Evolutionary conservation across 2,113 vertebrate genomes (phyloP).

Genomic region (Gavia stellata): DNA sequence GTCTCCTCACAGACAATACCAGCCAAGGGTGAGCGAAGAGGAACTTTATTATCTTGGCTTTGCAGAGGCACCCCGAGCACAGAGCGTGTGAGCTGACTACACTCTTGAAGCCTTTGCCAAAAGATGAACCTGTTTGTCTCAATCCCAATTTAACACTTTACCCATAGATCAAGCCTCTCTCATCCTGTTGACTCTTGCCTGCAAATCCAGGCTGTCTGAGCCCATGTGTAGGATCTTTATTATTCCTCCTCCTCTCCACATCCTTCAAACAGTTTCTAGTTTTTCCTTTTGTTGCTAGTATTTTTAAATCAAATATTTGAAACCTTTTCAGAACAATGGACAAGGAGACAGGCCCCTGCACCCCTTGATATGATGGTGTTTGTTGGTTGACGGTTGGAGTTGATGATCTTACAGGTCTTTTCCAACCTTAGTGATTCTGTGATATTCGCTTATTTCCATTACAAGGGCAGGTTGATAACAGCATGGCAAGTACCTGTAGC

Average conservation of each 20-base stretch:
- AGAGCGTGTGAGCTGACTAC: background rate
- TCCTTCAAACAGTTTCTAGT: no score
- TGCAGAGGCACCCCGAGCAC: background rate
- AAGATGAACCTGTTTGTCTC: background rate
- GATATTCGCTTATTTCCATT: background rate
- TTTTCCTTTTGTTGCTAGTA: background rate
- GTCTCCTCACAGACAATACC: background rate
- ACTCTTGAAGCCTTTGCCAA: background rate
- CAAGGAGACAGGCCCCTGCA: accelerated
- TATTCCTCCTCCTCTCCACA: background rate
- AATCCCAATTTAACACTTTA: background rate
- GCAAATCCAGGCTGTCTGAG: background rate
- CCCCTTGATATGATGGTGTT: no score
- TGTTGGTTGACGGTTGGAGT: no score
- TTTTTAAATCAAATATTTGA: background rate
- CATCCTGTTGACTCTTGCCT: background rate
- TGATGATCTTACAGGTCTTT: no score
- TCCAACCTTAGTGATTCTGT: no score
- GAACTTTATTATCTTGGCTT: background rate
- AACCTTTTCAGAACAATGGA: background rate
- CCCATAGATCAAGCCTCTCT: background rate
- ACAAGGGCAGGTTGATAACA: accelerated
- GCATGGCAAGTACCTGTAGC: background rate
- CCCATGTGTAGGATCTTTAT: accelerated
- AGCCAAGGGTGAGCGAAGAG: background rate